Conservation (phyloP, 1,140 invertebrate species). For the Choristoneura fumiferana region DNA sequence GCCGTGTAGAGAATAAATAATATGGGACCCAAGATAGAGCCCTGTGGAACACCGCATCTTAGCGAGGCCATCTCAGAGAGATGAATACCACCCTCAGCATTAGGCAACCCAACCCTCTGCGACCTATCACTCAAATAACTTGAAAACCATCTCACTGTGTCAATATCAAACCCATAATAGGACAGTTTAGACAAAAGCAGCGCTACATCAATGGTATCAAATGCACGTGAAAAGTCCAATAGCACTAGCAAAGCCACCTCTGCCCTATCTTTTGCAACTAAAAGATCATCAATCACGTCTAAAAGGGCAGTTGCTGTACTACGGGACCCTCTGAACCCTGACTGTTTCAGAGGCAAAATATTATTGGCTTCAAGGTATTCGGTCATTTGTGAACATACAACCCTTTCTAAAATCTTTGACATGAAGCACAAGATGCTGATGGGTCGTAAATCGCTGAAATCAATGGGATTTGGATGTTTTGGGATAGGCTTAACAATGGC, state of each 20-base stretch:
- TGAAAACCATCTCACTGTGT: conserved; percentile 2
- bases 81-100: not conserved
- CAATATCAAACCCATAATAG: conserved; percentile 6
- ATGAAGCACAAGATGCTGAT: not conserved
- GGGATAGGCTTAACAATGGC: conserved; percentile 7
- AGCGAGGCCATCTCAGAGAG: not conserved
- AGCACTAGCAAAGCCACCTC: not conserved
- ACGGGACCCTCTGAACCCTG: not conserved
- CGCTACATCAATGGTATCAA: not conserved
- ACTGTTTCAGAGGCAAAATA: not conserved
- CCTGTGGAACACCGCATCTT: not conserved
- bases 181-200: not conserved
- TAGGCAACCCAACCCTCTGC: not conserved
- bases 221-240: not conserved
- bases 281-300: not conserved
- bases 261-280: not conserved
- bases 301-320: conserved; percentile 8
- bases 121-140: conserved; percentile 2
- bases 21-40: conserved; percentile 7
- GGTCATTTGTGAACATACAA: not conserved
- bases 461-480: not conserved
- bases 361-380: conserved; percentile 3
- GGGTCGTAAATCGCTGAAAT: not conserved
- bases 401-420: conserved; percentile 3
- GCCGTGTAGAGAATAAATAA: conserved; percentile 6